These are phyloP conservation scores for Eurypyga helias DNA, from an alignment of 2,113 vertebrate species.

Conservation along the genomic window DNA sequence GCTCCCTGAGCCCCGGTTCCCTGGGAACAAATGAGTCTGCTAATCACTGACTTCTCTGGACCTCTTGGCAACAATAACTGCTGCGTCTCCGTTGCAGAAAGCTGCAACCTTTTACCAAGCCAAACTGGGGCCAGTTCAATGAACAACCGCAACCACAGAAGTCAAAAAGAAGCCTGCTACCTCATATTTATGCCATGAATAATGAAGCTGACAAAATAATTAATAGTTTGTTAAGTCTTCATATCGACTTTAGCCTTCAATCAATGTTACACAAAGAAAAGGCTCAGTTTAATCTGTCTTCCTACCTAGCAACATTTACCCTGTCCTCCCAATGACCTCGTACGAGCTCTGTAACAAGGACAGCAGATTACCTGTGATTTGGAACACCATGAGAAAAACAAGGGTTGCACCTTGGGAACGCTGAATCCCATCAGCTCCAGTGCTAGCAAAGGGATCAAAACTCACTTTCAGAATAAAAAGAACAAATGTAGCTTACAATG, in stretches of 20 bases:
- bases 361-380: neutral
- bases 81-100: neutral
- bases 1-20: rapidly evolving
- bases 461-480: neutral
- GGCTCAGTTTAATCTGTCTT: neutral
- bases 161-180: neutral
- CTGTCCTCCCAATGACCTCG: neutral
- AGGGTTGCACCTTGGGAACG: neutral
- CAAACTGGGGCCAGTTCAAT: neutral
- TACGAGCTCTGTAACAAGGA: neutral
- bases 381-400: neutral
- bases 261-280: neutral
- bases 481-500: neutral
- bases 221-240: neutral
- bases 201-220: neutral
- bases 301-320: neutral
- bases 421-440: neutral
- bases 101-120: neutral
- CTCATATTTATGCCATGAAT: neutral
- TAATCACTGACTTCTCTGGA: neutral
- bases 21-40: neutral
- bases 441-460: neutral
- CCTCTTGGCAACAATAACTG: neutral
- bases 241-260: neutral
- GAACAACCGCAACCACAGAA: neutral